phyloP scores from a whole-genome alignment of 2,113 vertebrate species.

The Todiramphus chloris region DNA sequence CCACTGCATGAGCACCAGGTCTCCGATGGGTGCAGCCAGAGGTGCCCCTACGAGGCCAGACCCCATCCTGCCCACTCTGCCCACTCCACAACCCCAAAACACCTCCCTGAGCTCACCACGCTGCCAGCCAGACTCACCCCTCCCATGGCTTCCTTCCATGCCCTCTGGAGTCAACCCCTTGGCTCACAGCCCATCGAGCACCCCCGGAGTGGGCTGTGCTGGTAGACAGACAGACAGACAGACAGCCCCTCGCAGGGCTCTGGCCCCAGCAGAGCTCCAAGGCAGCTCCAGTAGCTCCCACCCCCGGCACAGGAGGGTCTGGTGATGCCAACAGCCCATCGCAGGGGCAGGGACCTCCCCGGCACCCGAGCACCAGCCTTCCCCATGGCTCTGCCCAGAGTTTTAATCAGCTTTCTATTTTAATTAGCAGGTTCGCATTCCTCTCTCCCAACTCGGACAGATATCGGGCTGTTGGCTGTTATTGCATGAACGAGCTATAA shows the following conservation, averaged over 20 bases:
- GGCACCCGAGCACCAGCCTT: background rate
- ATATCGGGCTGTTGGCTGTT: background rate
- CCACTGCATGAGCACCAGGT: accelerated
- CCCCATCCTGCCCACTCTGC: background rate
- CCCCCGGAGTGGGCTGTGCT: accelerated
- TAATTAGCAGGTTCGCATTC: background rate
- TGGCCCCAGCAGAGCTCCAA: background rate
- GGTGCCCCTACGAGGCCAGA: background rate
- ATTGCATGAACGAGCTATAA: background rate
- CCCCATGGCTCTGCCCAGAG: background rate
- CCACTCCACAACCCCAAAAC: background rate
- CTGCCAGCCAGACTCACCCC: background rate
- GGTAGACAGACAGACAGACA: accelerated
- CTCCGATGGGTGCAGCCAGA: accelerated
- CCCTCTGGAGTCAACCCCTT: background rate
- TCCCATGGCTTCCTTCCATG: background rate
- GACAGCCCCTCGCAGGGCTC: background rate
- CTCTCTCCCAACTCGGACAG: background rate
- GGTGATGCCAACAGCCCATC: accelerated
- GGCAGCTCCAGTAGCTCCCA: background rate
- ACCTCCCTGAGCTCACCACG: background rate
- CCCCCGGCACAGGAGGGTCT: background rate
- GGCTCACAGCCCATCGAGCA: background rate
- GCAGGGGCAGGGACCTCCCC: background rate
- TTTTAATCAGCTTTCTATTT: background rate